Base-by-base conservation (phyloP, 2,888 invertebrate species). In the Hedychridium roseum region DNA sequence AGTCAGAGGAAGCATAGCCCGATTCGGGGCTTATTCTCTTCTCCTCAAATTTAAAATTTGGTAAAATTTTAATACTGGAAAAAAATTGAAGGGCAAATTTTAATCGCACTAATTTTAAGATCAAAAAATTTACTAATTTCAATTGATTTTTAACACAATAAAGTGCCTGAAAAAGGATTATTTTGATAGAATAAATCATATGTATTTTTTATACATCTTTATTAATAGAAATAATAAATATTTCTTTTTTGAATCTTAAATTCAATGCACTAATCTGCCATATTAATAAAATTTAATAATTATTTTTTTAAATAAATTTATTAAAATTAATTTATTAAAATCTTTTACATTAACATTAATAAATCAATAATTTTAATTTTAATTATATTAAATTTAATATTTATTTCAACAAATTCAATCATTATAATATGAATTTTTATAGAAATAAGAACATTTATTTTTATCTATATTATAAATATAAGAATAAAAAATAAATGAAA, bases 1-100 rank as follows among this genome's bases (percentile, higher is more conserved):
- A n/a, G n/a, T n/a, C n/a, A n/a, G n/a, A n/a, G n/a, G n/a, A n/a
- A n/a, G n/a, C n/a, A n/a, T n/a, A n/a, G n/a, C n/a, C n/a, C n/a
- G n/a, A n/a, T n/a, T n/a, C n/a, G n/a, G n/a, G n/a, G n/a, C n/a
- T n/a, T n/a, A n/a, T n/a, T n/a, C n/a, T n/a, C n/a, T n/a, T n/a
- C n/a, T n/a, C n/a, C n/a, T n/a, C 75, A 83, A 85, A 70, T 82
- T 83, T 14, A 83, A 86, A 83, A 84, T 86, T 80, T 86, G 86
- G 58, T 80, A 86, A 75, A 65, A 87, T 82, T 78, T 87, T 0
- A 82, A 85, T 16, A 84, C 87, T 0, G 79, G 82, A 4, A 87
- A 88, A 87, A 87, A 4, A 82, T 88, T 75, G 87, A 88, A 55
- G 86, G 86, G 5, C 88, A 86, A 84, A 84, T 87, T 41, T 63